These are phyloP conservation scores for human (Homo sapiens) DNA, from an alignment of 2,113 vertebrate genomes.

Conservation along the genomic window GRCh38 chr13:104423501-104424000, in stretches of 20 bases:
- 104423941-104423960: neutral
- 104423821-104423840: neutral
- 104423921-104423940: neutral
- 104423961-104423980: neutral
- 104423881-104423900: rapidly evolving
- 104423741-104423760: neutral
- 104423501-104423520: too few species aligned
- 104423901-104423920: neutral
- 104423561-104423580: too few species aligned
- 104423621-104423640: too few species aligned
- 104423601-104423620: too few species aligned
- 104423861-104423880: neutral
- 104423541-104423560: too few species aligned
- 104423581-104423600: too few species aligned
- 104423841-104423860: neutral
- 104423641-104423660: too few species aligned
- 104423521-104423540: too few species aligned
- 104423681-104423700: too few species aligned
- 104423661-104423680: too few species aligned
- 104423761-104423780: neutral
- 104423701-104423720: too few species aligned
- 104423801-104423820: neutral
- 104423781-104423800: neutral
- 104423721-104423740: neutral
- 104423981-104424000: neutral